phyloP scores from a whole-genome alignment of 2,797 vertebrate genomes.

The Morelia viridis region DNA sequence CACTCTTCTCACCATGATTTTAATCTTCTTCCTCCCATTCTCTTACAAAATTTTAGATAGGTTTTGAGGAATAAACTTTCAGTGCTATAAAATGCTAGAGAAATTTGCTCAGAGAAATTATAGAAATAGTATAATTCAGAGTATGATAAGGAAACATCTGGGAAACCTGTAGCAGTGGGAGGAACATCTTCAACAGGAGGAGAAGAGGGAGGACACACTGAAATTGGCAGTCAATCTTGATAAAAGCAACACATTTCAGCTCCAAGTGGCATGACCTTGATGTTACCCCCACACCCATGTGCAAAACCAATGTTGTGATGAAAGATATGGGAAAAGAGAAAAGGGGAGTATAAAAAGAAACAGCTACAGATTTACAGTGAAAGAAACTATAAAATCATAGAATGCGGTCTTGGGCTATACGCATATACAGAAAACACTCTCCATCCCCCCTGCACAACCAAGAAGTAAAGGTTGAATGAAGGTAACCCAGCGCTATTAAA shows the following conservation, averaged over 20 bases:
- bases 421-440: not conserved
- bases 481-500: not conserved
- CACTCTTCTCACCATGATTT: not conserved
- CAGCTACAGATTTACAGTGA: not conserved
- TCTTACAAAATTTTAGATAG: conserved; percentile 24
- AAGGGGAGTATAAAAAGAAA: not conserved
- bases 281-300: not conserved
- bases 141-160: conserved; percentile 64
- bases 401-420: not conserved
- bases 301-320: not conserved
- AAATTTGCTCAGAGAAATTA: conserved; percentile 53
- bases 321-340: not conserved
- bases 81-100: conserved; percentile 44
- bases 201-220: conserved; percentile 41
- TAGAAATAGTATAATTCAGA: conserved; percentile 55
- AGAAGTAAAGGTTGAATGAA: not conserved
- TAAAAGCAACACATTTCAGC: conserved; percentile 24
- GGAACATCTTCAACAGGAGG: conserved; percentile 45
- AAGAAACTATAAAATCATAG: not conserved
- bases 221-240: conserved; percentile 33
- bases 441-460: not conserved
- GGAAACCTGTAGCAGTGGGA: conserved; percentile 48
- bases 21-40: not conserved
- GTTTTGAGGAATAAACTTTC: conserved; percentile 17
- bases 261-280: conserved; percentile 8